Evolutionary conservation across 2,888 invertebrate genomes (phyloP), one percentile per base, ranked within the genome.

Genomic region (Venusia cambrica): DNA sequence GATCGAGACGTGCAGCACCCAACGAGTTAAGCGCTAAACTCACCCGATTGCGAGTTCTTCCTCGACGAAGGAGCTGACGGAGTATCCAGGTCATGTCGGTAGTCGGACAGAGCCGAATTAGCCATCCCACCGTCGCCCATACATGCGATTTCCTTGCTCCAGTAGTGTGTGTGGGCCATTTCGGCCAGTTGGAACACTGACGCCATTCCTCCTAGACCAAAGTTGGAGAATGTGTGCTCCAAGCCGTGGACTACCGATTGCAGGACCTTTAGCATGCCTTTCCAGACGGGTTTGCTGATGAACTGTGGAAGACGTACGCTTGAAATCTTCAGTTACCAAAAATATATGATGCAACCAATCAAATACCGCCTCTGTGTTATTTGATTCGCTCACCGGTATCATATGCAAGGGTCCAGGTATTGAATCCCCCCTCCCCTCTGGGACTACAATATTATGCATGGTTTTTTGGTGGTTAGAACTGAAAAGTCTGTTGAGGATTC

Each of bases 111-210:
- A 0, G 75, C 65, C 0, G 74, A 63, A 21, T 83, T 88, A 10
- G 83, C 89, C 56, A 87, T 73, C 12, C 88, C 89, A 0, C 77
- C 78, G 46, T 88, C 89, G 1, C 38, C 38, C 3, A 80, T 43
- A 1, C 90, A 91, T 0, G 90, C 88, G 4, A 95, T 72, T 69
- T 97, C 97, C 65, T 95, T 94, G 54, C 94, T 94, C 97, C 97
- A 98, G 73, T 94, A 99, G 80, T 99, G 99, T 0, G 99, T 99
- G 74, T 99, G 99, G 1, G 97, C 96, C 66, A 99, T 97, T 89
- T 99, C 99, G 61, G 99, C 93, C 49, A 99, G 89, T 80, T 98
- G 97, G 77, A 97, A 98, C 8, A 97, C 96, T 0, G 98, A 97
- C 2, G 98, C 97, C 95, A 98, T 97, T 9, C 99, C 99, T 15